phyloP scores from a whole-genome alignment of 2,797 vertebrate genomes.

The Pseudocheirus occidentalis region DNA sequence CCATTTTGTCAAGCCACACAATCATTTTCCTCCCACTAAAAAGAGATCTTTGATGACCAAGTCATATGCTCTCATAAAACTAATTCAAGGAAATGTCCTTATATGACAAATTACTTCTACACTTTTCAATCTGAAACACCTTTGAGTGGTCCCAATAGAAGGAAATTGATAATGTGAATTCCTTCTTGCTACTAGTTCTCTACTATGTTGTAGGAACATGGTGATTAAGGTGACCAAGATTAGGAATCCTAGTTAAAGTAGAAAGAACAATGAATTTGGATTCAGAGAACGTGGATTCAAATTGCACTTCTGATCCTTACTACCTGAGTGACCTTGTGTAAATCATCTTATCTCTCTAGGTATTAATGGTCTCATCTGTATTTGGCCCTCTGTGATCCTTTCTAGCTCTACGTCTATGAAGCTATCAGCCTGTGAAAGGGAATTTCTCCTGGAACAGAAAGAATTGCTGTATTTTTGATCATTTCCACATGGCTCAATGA shows the following conservation, averaged over 20 bases:
- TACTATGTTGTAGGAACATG: not conserved
- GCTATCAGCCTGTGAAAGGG: not conserved
- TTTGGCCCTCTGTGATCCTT: not conserved
- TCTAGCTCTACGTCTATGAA: not conserved
- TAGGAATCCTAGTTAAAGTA: not conserved
- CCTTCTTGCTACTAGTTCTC: not conserved
- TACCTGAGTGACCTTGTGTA: not conserved
- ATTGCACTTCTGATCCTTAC: not conserved
- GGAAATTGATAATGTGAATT: not conserved
- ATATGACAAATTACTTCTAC: not conserved
- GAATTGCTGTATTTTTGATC: not conserved
- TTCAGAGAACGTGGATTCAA: not conserved
- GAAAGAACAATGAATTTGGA: not conserved
- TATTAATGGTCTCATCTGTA: not conserved
- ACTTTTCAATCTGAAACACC: not conserved
- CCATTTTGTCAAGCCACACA: not conserved
- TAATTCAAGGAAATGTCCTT: not conserved
- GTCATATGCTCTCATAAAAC: not conserved
- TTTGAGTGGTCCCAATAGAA: not conserved
- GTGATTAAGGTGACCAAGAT: not conserved
- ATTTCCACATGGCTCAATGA: not conserved
- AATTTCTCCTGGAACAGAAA: not conserved
- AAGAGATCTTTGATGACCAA: not conserved
- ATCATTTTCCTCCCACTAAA: not conserved
- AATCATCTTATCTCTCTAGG: not conserved